Evolutionary conservation across 2,888 invertebrate species (phyloP), one percentile per base, ranked within the genome.

Genomic region (Aricia artaxerxes): DNA sequence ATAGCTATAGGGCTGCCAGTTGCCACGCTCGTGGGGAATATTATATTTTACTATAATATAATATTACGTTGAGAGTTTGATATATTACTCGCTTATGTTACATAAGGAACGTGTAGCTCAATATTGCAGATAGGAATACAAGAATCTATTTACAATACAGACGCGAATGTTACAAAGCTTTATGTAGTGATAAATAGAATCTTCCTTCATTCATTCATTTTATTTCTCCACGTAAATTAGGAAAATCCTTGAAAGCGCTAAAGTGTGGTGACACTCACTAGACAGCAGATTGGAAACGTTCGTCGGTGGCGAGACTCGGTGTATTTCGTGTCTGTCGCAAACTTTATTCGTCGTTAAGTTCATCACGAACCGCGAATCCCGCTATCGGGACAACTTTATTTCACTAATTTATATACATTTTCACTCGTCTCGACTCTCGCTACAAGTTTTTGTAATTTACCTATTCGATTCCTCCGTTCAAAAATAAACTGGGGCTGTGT

Each of bases 231-330:
- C 73, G n/a, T 73, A 9, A 49, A 24, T 44, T 44, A 24, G 4
- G 5, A 49, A 75, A 31, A 24, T 75, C 75, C 75, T 75, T 11
- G 4, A 49, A 49, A 75, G 49, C 44, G 49, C 44, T 75, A 49
- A 49, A 49, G 57, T 76, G 35, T 76, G 13, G 76, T 53, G 53
- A 57, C 57, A 57, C 11, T 57, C 16, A 38, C 35, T 13, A 76
- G 76, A 76, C 31, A 75, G 80, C 82, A 82, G 81, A 82, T 82
- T 82, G 82, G 81, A 82, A 82, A 81, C 80, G 81, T 76, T 81
- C 69, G 69, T 35, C 82, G 81, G 80, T 81, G 80, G 81, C 80
- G 81, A 82, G 82, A 82, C 81, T 80, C 81, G 80, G 80, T 81
- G 38, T 78, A 53, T 76, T 76, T 53, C 76, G 76, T 76, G 53